These are phyloP conservation scores for Cichladusa arquata DNA, from an alignment of 2,113 vertebrate species.

Conservation along the genomic window DNA sequence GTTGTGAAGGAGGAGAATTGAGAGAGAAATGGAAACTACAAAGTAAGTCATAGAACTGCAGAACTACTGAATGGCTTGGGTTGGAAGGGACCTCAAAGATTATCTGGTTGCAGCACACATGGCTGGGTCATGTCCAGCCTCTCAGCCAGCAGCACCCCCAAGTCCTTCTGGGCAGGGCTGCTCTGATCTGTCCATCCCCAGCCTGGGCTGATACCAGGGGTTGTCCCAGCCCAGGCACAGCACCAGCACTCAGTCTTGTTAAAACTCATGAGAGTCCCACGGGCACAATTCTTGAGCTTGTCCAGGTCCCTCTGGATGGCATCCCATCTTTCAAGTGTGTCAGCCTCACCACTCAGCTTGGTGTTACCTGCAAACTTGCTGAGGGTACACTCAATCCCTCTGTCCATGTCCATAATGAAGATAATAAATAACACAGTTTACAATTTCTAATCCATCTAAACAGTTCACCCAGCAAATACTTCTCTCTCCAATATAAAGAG, in stretches of 20 bases:
- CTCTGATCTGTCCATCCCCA: background rate
- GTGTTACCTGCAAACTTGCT: background rate
- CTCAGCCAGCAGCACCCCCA: background rate
- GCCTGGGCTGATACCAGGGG: rapidly evolving
- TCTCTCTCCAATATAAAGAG: background rate
- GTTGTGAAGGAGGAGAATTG: background rate
- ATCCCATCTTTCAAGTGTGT: background rate
- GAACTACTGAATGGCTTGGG: background rate
- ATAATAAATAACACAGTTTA: background rate
- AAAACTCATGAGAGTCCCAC: background rate
- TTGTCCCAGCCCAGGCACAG: rapidly evolving
- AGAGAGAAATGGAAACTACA: background rate
- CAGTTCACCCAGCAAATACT: background rate
- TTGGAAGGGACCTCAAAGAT: background rate
- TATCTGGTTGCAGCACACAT: background rate
- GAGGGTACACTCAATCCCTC: background rate
- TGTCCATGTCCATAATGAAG: background rate
- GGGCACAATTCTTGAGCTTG: rapidly evolving
- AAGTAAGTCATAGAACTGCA: background rate
- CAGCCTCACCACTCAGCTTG: background rate
- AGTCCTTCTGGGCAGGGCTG: background rate
- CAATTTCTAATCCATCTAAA: background rate
- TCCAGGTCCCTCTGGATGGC: background rate
- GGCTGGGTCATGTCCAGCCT: background rate
- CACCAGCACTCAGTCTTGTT: background rate